phyloP scores from a whole-genome alignment of 2,888 invertebrate species.

The Dryadula phaetusa region DNA sequence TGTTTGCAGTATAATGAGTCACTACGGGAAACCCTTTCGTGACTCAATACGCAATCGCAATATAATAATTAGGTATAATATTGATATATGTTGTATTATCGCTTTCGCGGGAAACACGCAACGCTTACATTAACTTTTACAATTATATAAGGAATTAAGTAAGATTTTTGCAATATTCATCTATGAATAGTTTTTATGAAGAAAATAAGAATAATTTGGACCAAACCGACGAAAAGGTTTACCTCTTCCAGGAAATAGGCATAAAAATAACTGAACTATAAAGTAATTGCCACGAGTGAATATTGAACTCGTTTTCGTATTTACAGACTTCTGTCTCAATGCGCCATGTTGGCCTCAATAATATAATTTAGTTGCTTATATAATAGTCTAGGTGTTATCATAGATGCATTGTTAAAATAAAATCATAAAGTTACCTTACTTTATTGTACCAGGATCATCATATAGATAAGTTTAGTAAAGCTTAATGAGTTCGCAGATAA shows the following conservation, averaged over 20 bases:
- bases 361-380: too few species aligned
- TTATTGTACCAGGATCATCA: background rate
- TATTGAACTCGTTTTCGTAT: too few species aligned
- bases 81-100: slow-evolving; percentile 60
- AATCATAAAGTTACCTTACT: background rate
- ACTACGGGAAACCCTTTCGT: slow-evolving; percentile 81
- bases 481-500: slow-evolving; percentile 5
- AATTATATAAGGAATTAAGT: slow-evolving; percentile 32
- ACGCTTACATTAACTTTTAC: slow-evolving; percentile 45
- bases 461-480: slow-evolving; percentile 8
- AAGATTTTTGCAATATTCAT: slow-evolving; percentile 11
- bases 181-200: background rate
- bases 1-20: slow-evolving; percentile 56
- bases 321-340: too few species aligned
- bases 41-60: slow-evolving; percentile 77
- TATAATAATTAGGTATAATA: slow-evolving; percentile 62
- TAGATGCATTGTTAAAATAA: background rate
- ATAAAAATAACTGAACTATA: too few species aligned
- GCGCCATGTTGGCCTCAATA: too few species aligned
- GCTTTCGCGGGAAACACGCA: slow-evolving; percentile 49
- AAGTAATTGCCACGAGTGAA: too few species aligned
- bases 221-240: too few species aligned
- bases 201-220: too few species aligned
- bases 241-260: too few species aligned
- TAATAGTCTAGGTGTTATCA: background rate